Percentiles rank a stretch among this genome's conserved stretches.
phyloP scores from a whole-genome alignment of 1,140 invertebrate genomes.

The Caenorhabditis brenneri region DNA sequence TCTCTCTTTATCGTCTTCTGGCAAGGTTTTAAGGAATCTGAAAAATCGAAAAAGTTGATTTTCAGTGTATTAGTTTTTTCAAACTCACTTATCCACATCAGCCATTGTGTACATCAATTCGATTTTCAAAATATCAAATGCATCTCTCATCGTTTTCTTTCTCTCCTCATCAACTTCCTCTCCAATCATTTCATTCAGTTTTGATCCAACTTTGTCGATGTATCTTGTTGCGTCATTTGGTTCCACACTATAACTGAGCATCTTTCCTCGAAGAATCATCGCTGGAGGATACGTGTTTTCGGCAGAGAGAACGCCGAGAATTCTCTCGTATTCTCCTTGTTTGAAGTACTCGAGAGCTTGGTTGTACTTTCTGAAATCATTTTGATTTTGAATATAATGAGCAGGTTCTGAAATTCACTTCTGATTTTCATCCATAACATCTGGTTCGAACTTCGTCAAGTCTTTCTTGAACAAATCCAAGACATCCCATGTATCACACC shows the following conservation, averaged over 20 bases:
- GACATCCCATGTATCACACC: slow-evolving; percentile 23
- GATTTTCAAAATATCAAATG: slow-evolving; percentile 18
- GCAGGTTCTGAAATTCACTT: background rate
- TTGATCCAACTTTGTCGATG: background rate
- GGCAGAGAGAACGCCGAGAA: background rate
- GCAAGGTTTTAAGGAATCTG: background rate
- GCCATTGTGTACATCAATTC: slow-evolving; percentile 26
- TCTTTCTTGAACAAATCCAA: slow-evolving; percentile 8
- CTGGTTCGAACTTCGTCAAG: background rate
- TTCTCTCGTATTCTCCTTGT: slow-evolving; percentile 6
- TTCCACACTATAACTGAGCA: slow-evolving; percentile 2
- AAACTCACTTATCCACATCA: background rate
- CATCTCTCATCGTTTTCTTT: slow-evolving; percentile 23
- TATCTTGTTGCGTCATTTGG: slow-evolving; percentile 1
- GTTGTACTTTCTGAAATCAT: background rate
- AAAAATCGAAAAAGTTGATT: background rate
- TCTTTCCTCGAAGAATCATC: slow-evolving; percentile 21
- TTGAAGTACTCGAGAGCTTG: background rate
- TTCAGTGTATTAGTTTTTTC: too few species aligned
- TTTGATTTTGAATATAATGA: too few species aligned
- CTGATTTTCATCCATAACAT: background rate
- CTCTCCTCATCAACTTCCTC: background rate
- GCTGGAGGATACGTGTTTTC: background rate
- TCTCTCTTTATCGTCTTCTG: background rate
- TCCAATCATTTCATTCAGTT: background rate